phyloP scores from a whole-genome alignment of 2,797 vertebrate species.

The Choloepus didactylus region DNA sequence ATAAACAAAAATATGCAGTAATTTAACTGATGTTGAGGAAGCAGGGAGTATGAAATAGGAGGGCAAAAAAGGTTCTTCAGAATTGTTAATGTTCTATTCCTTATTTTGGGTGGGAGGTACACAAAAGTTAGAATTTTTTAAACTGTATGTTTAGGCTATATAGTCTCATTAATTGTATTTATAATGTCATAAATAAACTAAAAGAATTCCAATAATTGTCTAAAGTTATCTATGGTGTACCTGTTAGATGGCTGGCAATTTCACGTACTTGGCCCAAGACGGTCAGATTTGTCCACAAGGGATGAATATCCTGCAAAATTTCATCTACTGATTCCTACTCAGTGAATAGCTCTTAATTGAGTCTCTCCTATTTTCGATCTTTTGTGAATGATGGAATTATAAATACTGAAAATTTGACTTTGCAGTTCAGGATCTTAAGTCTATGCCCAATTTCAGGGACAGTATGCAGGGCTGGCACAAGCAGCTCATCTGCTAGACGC shows the following conservation, averaged over 20 bases:
- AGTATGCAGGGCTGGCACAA: neutral
- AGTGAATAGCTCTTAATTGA: neutral
- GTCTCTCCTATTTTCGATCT: neutral
- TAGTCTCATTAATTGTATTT: neutral
- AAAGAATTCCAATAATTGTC: neutral
- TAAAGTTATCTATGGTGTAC: neutral
- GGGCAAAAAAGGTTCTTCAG: neutral
- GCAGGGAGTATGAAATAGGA: neutral
- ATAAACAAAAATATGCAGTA: neutral
- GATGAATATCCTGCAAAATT: neutral
- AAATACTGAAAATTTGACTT: neutral
- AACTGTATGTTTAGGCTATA: neutral
- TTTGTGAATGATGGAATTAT: neutral
- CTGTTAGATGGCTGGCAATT: neutral
- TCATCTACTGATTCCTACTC: neutral
- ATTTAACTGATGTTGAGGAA: neutral
- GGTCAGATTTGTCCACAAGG: neutral
- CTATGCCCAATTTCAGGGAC: neutral
- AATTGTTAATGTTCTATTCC: neutral
- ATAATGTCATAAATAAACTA: neutral
- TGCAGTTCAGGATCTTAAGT: neutral
- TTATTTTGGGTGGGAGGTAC: neutral
- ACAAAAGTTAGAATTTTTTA: neutral
- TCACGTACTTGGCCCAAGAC: neutral
- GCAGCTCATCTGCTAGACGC: neutral